Base-by-base conservation (phyloP, 2,888 invertebrate genomes). In the Sarcophaga caerulescens region DNA sequence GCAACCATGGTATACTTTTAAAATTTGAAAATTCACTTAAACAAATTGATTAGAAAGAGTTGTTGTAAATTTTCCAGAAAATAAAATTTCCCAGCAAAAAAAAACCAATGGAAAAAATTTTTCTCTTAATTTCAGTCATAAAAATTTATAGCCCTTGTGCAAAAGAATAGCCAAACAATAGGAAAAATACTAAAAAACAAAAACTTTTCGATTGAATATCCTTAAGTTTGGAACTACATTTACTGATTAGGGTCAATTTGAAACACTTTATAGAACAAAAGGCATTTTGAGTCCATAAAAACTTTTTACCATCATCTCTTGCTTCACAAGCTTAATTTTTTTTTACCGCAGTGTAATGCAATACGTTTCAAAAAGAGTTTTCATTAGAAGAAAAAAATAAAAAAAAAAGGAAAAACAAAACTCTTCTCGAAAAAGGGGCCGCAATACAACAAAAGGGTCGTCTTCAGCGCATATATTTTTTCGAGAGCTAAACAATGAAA, bases 181-280 rank as follows among this genome's bases (percentile, higher is more conserved):
- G 52, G 3, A 62, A 2, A 21, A 35, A 57, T 8, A n/a, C n/a
- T n/a, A n/a, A n/a, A n/a, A n/a, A n/a, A 57, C 23, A 44, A n/a
- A 14, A 73, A 73, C 25, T 57, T 73, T 83, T 78, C 66, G n/a
- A 47, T 68, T 52, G 1, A 12, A 14, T 52, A 12, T 14, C 59
- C 59, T 63, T 63, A 44, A 86, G 87, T 88, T 88, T 89, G 75
- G 86, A 87, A 88, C 88, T 88, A 89, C 88, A 59, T 77, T 78
- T 66, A 76, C 82, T 85, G 70, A 85, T 85, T 83, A 83, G 68
- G 85, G 85, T 83, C 83, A 85, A 83, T 85, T 85, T 69, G 76
- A 80, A 73, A 80, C 68, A 80, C 71, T 85, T 85, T 76, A 62
- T 62, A 63, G 59, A 19, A 25, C 35, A 75, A 71, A 76, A 75